phyloP scores from a whole-genome alignment of 2,888 invertebrate species.

The Acrobasis consociella region DNA sequence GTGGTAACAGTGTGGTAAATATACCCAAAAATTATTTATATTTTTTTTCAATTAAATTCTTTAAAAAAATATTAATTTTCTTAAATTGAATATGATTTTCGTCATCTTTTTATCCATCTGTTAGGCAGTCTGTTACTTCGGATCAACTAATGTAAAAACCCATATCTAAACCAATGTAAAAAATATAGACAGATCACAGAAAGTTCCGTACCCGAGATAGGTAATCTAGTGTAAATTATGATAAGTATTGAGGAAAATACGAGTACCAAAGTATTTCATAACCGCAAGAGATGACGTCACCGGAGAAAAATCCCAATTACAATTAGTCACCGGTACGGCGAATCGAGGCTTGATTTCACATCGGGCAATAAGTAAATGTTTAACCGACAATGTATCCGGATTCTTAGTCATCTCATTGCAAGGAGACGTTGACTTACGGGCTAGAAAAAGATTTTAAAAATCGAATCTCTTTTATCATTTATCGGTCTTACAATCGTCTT shows the following conservation, averaged over 20 bases:
- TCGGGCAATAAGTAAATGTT: slow-evolving; percentile 30
- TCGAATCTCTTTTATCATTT: too few relatives aligned
- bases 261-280: neutral
- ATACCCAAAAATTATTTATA: too few relatives aligned
- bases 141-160: too few relatives aligned
- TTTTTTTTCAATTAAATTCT: too few relatives aligned
- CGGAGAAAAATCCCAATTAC: slow-evolving; percentile 26
- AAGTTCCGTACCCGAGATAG: neutral
- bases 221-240: neutral
- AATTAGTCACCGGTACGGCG: slow-evolving; percentile 30
- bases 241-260: slow-evolving; percentile 14
- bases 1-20: too few relatives aligned
- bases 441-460: neutral
- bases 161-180: too few relatives aligned
- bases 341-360: slow-evolving; percentile 27
- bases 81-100: too few relatives aligned
- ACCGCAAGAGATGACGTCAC: slow-evolving; percentile 20
- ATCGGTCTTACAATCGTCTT: too few relatives aligned
- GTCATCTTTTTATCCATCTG: too few relatives aligned
- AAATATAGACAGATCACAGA: neutral
- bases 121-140: too few relatives aligned
- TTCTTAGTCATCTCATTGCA: slow-evolving; percentile 35
- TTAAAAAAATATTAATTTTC: too few relatives aligned
- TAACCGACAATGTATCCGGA: slow-evolving; percentile 40
- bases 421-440: slow-evolving; percentile 27